Conservation (phyloP, 2,797 vertebrate genomes). For the Gymnocypris eckloni region DNA sequence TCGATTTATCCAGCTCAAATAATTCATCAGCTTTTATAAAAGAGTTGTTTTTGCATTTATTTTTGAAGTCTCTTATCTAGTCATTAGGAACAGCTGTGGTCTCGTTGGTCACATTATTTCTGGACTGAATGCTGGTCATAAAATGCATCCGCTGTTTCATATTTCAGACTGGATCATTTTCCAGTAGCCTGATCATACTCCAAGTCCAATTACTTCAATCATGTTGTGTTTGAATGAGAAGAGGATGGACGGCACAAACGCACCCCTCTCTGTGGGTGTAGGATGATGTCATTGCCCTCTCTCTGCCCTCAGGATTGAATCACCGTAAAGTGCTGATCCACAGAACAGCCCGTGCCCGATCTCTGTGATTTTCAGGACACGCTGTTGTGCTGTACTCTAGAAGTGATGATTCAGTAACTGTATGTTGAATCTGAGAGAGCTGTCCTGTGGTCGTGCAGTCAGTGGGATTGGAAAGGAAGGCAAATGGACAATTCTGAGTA, state of each 20-base stretch:
- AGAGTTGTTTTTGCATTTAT: neutral
- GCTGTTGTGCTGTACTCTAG: slow-evolving; percentile 20
- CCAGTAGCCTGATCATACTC: neutral
- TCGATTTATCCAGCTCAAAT: neutral
- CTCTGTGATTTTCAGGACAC: slow-evolving; percentile 22
- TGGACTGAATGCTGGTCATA: neutral
- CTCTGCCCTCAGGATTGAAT: slow-evolving; percentile 42
- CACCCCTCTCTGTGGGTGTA: neutral
- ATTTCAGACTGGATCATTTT: neutral
- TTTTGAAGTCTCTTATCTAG: neutral
- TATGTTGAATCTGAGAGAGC: neutral
- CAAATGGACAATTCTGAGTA: slow-evolving; percentile 25
- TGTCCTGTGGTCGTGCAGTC: neutral
- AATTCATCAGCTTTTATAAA: neutral
- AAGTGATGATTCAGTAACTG: neutral
- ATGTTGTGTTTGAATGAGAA: neutral
- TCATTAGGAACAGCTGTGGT: too few species aligned
- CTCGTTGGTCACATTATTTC: neutral
- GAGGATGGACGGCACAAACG: neutral
- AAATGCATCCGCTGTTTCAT: neutral
- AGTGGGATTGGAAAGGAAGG: slow-evolving; percentile 26
- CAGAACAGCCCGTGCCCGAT: slow-evolving; percentile 21
- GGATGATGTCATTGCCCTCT: slow-evolving; percentile 45
- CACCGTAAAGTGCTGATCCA: slow-evolving; percentile 24
- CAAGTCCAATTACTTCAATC: neutral